Percentiles rank a stretch among this genome's conserved stretches.
Evolutionary conservation across 2,888 invertebrate genomes (phyloP).

Genomic region (Loripinus fragilis): DNA sequence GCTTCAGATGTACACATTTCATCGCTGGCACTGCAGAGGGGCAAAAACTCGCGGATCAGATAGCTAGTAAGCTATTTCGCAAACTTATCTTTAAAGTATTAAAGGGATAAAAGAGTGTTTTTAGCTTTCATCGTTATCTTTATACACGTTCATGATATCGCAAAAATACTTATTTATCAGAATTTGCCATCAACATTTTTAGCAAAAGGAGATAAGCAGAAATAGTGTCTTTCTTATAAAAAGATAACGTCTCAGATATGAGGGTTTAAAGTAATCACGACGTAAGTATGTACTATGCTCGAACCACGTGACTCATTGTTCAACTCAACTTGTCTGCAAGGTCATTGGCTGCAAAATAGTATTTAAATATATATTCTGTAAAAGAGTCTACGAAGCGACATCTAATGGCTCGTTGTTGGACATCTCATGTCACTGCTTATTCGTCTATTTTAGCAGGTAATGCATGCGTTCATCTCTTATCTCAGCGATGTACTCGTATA

Average conservation of each 20-base stretch:
- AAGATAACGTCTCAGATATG: slow-evolving; percentile 8
- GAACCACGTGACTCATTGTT: too few relatives aligned
- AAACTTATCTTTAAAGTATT: slow-evolving; percentile 21
- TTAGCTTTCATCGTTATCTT: slow-evolving; percentile 18
- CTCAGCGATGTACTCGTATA: too few relatives aligned
- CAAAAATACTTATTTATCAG: slow-evolving; percentile 19
- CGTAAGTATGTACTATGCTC: too few relatives aligned
- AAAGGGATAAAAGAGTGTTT: slow-evolving; percentile 18
- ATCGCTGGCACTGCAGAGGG: slow-evolving; percentile 14
- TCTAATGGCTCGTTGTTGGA: too few relatives aligned
- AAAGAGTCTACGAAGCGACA: too few relatives aligned
- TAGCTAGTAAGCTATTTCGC: slow-evolving; percentile 16
- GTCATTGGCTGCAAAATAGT: too few relatives aligned
- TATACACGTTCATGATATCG: slow-evolving; percentile 13
- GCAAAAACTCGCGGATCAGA: slow-evolving; percentile 11
- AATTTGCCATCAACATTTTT: slow-evolving; percentile 14
- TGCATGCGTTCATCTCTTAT: too few relatives aligned
- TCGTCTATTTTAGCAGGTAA: too few relatives aligned
- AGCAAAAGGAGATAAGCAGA: not conserved
- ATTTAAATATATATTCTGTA: too few relatives aligned
- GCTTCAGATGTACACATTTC: not conserved
- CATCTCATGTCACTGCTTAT: too few relatives aligned
- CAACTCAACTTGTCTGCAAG: too few relatives aligned
- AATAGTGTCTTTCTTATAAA: slow-evolving; percentile 20
- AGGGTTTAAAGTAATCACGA: not conserved